Evolutionary conservation across 2,888 invertebrate genomes (phyloP), one percentile per base, ranked within the genome.

Genomic region (Cerceris ruficornis): DNA sequence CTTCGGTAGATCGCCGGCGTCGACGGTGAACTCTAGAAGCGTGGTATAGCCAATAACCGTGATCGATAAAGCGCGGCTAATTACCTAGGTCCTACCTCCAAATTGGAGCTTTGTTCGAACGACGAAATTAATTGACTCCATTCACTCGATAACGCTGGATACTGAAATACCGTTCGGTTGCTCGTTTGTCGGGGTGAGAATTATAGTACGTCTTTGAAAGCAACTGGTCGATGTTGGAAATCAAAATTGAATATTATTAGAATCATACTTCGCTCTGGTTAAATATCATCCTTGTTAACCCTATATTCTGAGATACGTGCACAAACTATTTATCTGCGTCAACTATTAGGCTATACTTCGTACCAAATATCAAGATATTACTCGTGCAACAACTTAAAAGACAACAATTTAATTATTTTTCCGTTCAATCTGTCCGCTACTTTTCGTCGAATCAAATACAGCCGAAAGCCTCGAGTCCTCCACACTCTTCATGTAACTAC

Each of bases 21-120:
- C 62, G 69, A 17, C 60, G 70, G 50, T 49, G 71, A 76, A 76
- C 57, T 68, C 67, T 54, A 28, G 14, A 68, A 65, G 55, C 64
- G 46, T 41, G 13, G 54, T 64, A 64, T 49, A 76, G 72, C 76
- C 78, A 89, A 89, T 89, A 87, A 85, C 86, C 84, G 87, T 89
- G 89, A 89, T 90, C 89, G 87, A 89, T 89, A 90, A 90, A 89
- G 89, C 87, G 82, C 82, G 81, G 87, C 88, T 90, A 90, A 90
- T 90, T 90, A 88, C 87, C 84, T 81, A 75, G 82, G 80, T 85
- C 81, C 84, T 83, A 80, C 86, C 85, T 85, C 84, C 84, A 89
- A 88, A 89, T 89, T 87, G 88, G 85, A 84, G 88, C 89, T 89
- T 88, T 89, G 88, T 89, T 87, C 86, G 80, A 77, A 72, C 79